Evolutionary conservation across 92 coral and sea anemone species (phyloP).

Genomic region (Phenganax subtilis): DNA sequence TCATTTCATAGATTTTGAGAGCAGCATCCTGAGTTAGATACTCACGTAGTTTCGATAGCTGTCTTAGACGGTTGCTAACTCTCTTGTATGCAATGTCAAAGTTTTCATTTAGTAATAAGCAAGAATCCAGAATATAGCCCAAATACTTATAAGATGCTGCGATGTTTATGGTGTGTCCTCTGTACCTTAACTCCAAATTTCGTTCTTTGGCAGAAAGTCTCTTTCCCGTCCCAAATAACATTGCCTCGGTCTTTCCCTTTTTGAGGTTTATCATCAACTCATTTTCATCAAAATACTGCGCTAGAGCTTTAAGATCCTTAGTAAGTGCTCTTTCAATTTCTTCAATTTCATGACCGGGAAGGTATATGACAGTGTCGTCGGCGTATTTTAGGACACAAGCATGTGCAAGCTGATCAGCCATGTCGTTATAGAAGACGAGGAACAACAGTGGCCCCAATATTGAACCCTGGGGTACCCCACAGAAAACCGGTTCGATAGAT

Average conservation of each 20-base stretch:
- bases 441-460: neutral
- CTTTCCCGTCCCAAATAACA: conserved; percentile 1
- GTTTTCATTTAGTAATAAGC: conserved; percentile 4
- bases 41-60: conserved; percentile 10
- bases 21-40: neutral
- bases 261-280: conserved; percentile 8
- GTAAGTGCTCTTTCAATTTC: conserved; percentile 5
- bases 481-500: neutral
- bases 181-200: neutral
- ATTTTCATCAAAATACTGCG: neutral
- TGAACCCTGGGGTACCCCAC: neutral
- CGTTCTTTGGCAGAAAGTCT: neutral
- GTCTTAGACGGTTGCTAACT: conserved; percentile 5
- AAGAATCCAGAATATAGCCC: conserved; percentile 1
- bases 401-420: neutral
- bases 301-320: neutral
- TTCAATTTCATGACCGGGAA: neutral
- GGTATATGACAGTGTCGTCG: neutral
- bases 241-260: conserved; percentile 1
- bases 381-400: neutral
- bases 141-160: neutral
- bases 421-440: neutral
- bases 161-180: neutral
- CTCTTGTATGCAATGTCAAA: conserved; percentile 6
- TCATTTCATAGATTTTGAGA: conserved; percentile 8